A percentile compares a stretch with the other conserved stretches of the same genome.
Evolutionary conservation across 2,888 invertebrate genomes (phyloP).

Genomic region (Punctoribates punctum): DNA sequence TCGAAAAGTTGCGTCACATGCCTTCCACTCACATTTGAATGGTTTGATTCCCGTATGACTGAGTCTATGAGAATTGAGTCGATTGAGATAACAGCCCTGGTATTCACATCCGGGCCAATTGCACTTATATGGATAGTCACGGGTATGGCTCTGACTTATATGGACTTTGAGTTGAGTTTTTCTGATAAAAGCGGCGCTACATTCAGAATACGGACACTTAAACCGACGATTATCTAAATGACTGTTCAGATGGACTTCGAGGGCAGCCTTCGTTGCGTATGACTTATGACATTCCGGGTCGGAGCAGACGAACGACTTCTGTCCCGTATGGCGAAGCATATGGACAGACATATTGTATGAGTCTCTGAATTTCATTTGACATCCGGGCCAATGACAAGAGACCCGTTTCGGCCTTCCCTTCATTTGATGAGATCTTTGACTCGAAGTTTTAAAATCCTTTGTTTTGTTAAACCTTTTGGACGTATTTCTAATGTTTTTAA

Average conservation of each 20-base stretch:
- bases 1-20: not conserved
- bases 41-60: not conserved
- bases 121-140: not conserved
- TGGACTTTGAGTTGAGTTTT: not conserved
- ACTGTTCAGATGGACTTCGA: not conserved
- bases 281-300: not conserved
- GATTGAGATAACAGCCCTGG: conserved; percentile 15
- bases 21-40: not conserved
- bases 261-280: conserved; percentile 7
- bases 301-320: not conserved
- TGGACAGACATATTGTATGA: not conserved
- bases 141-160: not conserved
- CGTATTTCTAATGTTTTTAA: not conserved
- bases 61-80: not conserved
- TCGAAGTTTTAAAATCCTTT: not conserved
- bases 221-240: not conserved
- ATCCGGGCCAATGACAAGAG: not conserved
- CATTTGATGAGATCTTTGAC: not conserved
- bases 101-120: conserved; percentile 20
- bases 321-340: not conserved
- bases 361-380: not conserved
- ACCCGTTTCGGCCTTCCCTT: not conserved
- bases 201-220: not conserved
- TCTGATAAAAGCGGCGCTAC: not conserved
- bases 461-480: not conserved